phyloP scores from a whole-genome alignment of 1,140 invertebrate genomes.

The Drosophila prosaltans region DNA sequence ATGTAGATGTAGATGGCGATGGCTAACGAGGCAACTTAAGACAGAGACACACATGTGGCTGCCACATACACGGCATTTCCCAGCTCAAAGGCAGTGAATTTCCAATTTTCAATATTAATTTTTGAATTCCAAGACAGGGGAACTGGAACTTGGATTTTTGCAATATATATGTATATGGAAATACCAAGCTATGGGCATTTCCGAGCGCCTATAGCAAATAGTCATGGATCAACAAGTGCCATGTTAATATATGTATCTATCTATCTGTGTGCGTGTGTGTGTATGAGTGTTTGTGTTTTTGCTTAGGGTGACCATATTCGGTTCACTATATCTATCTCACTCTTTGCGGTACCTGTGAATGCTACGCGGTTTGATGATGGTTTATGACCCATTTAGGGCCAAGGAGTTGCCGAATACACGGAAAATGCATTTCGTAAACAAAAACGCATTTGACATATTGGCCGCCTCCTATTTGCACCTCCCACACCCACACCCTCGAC shows the following conservation, averaged over 20 bases:
- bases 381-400: constrained; percentile 60
- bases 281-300: background rate
- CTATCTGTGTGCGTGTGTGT: background rate
- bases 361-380: constrained; percentile 31
- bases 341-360: background rate
- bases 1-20: too few species aligned
- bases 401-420: constrained; percentile 68
- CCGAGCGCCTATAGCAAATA: constrained; percentile 20
- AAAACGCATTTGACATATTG: constrained; percentile 33
- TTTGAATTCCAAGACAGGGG: background rate
- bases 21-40: constrained; percentile 8
- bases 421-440: constrained; percentile 77
- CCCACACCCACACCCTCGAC: constrained; percentile 2
- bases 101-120: background rate
- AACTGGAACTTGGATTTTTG: constrained; percentile 1
- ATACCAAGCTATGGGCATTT: constrained; percentile 27
- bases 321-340: background rate
- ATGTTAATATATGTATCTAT: background rate
- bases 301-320: constrained; percentile 16
- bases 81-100: constrained; percentile 16
- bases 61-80: constrained; percentile 16
- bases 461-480: constrained; percentile 30
- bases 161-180: constrained; percentile 1
- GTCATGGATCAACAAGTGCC: constrained; percentile 23
- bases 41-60: constrained; percentile 17